Evolutionary conservation across 2,797 vertebrate genomes (phyloP), one percentile per base, ranked within the genome.

Genomic region (Argya squamiceps): DNA sequence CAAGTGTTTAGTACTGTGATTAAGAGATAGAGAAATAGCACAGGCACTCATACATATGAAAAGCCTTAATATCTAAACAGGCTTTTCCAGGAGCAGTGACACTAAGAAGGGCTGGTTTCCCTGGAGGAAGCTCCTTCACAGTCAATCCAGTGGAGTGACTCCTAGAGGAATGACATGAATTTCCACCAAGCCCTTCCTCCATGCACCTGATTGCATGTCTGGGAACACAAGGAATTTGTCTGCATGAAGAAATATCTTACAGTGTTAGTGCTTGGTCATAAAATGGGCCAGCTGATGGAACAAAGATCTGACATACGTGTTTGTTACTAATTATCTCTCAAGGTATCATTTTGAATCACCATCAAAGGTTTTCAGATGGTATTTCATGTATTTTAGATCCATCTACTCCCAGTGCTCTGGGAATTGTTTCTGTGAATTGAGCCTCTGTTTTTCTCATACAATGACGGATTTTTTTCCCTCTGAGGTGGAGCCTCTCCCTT

Each of bases 261-360:
- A 63, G n/a, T 2, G 1, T 70, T 69, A 41, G 8, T 62, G 24
- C 47, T 15, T 50, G 36, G 44, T 49, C 13, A 9, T 52, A 46
- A 87, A 93, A 84, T 0, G 0, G 30, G 17, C 4, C 1, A 0
- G n/a, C 15, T 3, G 3, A 53, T 53, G 34, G 62, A 82, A 71
- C 46, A 77, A 56, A 85, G 37, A 18, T 77, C 68, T 93, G 70
- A 27, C 18, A 21, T 22, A 59, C 8, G 32, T 41, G 7, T 70
- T 63, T 73, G 36, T 49, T 77, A 32, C 87, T 68, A 67, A 91
- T 50, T 59, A 56, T 88, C 91, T 91, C 91, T 74, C 78, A 49
- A 88, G 58, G 70, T 75, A 64, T 64, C n/a, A 29, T 50, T 88
- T 17, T 64, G 36, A 91, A 69, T 62, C 37, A 62, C 18, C 19